A percentile compares a stretch with the other conserved stretches of the same genome.
phyloP scores from a whole-genome alignment of 2,113 vertebrate genomes.

The Strix uralensis region DNA sequence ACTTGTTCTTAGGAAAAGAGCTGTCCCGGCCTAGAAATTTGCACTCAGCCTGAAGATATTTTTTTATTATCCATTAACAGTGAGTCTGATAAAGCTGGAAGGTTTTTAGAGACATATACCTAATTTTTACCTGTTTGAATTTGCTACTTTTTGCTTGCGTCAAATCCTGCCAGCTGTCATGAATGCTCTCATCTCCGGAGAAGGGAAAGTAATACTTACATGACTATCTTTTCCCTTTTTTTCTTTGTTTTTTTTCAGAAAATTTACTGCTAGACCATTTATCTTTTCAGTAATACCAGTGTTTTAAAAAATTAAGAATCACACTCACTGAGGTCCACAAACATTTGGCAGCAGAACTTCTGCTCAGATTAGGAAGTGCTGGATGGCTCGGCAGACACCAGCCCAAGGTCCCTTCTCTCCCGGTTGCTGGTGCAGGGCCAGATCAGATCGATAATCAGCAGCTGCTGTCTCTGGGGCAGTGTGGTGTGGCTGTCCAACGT shows the following conservation, averaged over 20 bases:
- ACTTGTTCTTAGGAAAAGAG: not conserved
- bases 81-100: not conserved
- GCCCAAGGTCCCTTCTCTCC: not conserved
- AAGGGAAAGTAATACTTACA: not conserved
- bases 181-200: not conserved
- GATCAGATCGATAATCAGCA: not conserved
- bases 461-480: not conserved
- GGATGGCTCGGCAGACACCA: not conserved
- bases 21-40: not conserved
- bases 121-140: not conserved
- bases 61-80: not conserved
- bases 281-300: not conserved
- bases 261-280: not conserved
- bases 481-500: not conserved
- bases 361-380: not conserved
- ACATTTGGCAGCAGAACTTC: not conserved
- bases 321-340: not conserved
- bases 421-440: not conserved
- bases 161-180: not conserved
- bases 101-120: not conserved
- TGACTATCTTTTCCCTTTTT: not conserved
- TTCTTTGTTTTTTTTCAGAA: not conserved
- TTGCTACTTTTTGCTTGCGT: not conserved
- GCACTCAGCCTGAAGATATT: not conserved
- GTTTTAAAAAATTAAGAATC: not conserved